Conservation (phyloP, 2,888 invertebrate genomes). For the Gymnocheta viridis region DNA sequence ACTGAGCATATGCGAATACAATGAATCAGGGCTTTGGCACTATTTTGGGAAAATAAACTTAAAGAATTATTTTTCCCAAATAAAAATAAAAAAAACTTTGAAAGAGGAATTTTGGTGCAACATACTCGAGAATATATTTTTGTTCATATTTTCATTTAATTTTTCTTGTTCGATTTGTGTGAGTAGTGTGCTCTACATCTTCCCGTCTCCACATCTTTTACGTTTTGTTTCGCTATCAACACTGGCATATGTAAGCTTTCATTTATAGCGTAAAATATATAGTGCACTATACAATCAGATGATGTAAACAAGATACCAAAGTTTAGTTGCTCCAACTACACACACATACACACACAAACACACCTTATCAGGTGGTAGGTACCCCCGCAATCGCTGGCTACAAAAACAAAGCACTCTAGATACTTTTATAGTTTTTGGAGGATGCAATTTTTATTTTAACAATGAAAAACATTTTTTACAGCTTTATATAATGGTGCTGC, state of each 20-base stretch:
- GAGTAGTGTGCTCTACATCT: too few relatives aligned
- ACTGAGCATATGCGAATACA: too few relatives aligned
- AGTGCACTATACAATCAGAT: slow-evolving; percentile 33
- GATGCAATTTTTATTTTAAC: slow-evolving; percentile 71
- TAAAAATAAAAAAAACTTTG: too few relatives aligned
- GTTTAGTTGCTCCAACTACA: slow-evolving; percentile 44
- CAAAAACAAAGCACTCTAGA: slow-evolving; percentile 20
- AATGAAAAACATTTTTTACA: slow-evolving; percentile 78
- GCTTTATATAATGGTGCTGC: slow-evolving; percentile 62
- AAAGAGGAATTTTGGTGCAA: too few relatives aligned
- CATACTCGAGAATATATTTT: too few relatives aligned
- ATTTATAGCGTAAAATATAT: slow-evolving; percentile 23
- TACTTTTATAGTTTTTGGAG: slow-evolving; percentile 45
- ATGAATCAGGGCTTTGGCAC: too few relatives aligned
- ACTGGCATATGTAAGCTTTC: slow-evolving; percentile 59
- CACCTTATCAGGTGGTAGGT: slow-evolving; percentile 21
- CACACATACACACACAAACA: not conserved
- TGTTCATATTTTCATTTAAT: too few relatives aligned
- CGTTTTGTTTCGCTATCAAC: slow-evolving; percentile 49
- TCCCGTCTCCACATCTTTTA: not conserved
- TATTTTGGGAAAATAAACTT: too few relatives aligned
- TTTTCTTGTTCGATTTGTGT: too few relatives aligned
- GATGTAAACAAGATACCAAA: slow-evolving; percentile 58
- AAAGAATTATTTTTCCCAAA: too few relatives aligned
- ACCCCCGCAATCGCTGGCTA: not conserved